phyloP scores from a whole-genome alignment of 2,888 invertebrate species.

The Hipparchia sbordonii region DNA sequence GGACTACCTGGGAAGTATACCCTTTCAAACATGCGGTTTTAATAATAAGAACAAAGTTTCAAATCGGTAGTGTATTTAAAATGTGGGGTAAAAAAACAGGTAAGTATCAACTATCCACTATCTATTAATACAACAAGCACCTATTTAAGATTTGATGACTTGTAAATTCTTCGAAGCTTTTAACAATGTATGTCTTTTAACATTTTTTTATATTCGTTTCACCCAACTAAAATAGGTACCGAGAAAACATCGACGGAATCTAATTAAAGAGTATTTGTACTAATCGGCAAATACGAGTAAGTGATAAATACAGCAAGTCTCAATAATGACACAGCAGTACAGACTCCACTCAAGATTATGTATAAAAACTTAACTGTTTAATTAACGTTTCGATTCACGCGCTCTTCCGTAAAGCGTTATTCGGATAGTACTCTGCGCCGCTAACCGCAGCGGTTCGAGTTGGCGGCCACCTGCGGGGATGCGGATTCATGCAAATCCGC shows the following conservation, averaged over 20 bases:
- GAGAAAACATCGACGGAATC: conserved; percentile 15
- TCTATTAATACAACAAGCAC: background rate
- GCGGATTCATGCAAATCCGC: too few relatives aligned
- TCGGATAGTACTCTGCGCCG: too few relatives aligned
- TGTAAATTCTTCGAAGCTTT: conserved; percentile 2
- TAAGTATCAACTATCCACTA: background rate
- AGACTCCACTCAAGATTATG: background rate
- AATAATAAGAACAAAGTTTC: background rate
- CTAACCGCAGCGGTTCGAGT: too few relatives aligned
- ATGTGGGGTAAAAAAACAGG: background rate
- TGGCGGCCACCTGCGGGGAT: too few relatives aligned
- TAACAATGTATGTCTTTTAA: background rate
- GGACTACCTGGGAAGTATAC: too few relatives aligned
- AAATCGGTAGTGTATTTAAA: background rate
- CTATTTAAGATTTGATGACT: background rate
- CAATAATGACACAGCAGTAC: conserved; percentile 1
- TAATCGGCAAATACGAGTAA: conserved; percentile 1
- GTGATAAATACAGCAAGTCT: background rate
- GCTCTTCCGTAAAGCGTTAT: background rate
- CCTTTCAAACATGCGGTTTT: background rate
- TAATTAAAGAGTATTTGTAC: conserved; percentile 17
- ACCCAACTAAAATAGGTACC: background rate
- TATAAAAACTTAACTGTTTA: conserved; percentile 13
- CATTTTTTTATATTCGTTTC: background rate
- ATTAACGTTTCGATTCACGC: conserved; percentile 7